phyloP scores from a whole-genome alignment of 2,113 vertebrate genomes.

The Protobothrops mucrosquamatus region DNA sequence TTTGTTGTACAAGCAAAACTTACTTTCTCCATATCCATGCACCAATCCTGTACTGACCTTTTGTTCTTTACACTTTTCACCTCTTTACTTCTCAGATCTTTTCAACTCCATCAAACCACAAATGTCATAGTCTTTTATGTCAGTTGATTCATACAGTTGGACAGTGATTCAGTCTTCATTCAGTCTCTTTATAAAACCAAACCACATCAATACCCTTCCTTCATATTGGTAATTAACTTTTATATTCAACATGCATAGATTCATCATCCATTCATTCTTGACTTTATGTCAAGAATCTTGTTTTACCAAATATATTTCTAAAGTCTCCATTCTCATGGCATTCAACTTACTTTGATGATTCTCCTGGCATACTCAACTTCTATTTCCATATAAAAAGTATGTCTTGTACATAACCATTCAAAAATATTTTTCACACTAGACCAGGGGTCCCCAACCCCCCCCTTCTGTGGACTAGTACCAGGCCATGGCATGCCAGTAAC shows the following conservation, averaged over 20 bases:
- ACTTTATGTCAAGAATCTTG: not conserved
- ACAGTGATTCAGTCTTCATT: not conserved
- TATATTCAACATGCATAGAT: not conserved
- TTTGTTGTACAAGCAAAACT: not conserved
- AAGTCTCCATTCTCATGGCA: not conserved
- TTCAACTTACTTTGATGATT: not conserved
- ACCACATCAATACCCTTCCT: not conserved
- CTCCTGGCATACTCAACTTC: not conserved
- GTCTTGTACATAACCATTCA: not conserved
- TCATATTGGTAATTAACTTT: not conserved
- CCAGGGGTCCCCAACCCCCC: no score
- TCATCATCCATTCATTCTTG: not conserved
- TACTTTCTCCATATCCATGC: not conserved
- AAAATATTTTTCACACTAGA: not conserved
- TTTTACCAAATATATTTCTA: not conserved
- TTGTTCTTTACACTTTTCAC: not conserved
- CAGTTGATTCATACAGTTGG: not conserved
- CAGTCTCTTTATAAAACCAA: not conserved
- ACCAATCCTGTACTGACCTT: not conserved
- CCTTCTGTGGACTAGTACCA: no score
- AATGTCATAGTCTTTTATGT: not conserved
- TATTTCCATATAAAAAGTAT: not conserved
- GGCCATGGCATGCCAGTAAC: no score
- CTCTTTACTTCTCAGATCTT: not conserved
- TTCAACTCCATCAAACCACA: not conserved